Evolutionary conservation across 1,140 invertebrate species (phyloP).

Genomic region (Drosophila jambulina): DNA sequence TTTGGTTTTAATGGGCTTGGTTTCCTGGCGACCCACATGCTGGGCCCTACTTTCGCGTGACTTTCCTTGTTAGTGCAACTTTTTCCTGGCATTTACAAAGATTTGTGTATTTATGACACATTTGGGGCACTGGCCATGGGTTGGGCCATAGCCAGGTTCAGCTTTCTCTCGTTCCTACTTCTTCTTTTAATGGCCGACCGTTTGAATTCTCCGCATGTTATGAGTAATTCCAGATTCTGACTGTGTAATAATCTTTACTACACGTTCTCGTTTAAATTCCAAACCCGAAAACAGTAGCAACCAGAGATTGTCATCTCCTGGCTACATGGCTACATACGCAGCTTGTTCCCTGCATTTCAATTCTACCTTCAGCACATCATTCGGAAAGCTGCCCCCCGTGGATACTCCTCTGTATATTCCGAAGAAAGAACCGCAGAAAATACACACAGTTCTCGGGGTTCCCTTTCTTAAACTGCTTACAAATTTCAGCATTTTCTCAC

Average conservation of each 20-base stretch:
- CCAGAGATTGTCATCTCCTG: conserved; percentile 46
- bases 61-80: conserved; percentile 33
- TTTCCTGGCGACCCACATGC: conserved; percentile 38
- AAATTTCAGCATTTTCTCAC: conserved; percentile 67
- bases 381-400: conserved; percentile 21
- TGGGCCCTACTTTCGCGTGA: conserved; percentile 43
- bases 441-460: conserved; percentile 19
- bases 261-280: conserved; percentile 57
- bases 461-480: conserved; percentile 8
- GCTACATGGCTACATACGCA: conserved; percentile 42
- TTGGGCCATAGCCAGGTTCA: conserved; percentile 21
- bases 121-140: conserved; percentile 49
- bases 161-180: conserved; percentile 8
- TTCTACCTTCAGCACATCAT: conserved; percentile 23
- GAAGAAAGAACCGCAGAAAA: conserved; percentile 10
- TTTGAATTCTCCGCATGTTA: conserved; percentile 54
- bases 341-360: conserved; percentile 74
- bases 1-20: conserved; percentile 18
- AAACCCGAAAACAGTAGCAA: conserved; percentile 42
- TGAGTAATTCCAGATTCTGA: conserved; percentile 22
- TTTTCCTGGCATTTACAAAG: conserved; percentile 29
- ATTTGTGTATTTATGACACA: conserved; percentile 60
- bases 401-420: background rate
- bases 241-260: conserved; percentile 15
- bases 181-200: conserved; percentile 53